Conservation (phyloP, 30 jellyfish, hydroid and myxozoan species). For the Catostylus mosaicus region DNA sequence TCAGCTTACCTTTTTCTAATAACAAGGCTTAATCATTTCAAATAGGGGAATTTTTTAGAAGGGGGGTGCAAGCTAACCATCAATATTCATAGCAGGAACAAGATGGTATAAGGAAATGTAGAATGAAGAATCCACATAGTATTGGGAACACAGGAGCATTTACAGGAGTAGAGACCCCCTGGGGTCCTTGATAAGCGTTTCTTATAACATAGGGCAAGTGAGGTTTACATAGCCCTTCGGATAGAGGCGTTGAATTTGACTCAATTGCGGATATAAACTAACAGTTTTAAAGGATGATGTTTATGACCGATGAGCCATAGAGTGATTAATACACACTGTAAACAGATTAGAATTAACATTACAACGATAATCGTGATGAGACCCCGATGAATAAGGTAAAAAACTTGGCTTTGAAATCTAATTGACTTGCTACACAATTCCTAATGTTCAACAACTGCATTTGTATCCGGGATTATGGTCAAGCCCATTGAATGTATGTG, state of each 20-base stretch:
- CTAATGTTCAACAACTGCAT: background rate
- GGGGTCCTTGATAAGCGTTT: background rate
- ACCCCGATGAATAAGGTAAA: background rate
- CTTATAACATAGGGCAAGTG: background rate
- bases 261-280: background rate
- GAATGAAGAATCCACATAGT: background rate
- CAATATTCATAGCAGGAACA: no score
- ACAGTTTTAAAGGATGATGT: background rate
- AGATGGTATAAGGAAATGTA: background rate
- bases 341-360: slow-evolving; percentile 19
- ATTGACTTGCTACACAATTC: background rate
- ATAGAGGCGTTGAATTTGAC: background rate
- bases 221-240: background rate
- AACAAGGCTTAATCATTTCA: no score
- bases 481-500: background rate
- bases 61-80: no score
- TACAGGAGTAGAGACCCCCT: background rate
- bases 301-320: slow-evolving; percentile 1
- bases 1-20: no score
- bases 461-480: background rate
- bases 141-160: no score
- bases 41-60: no score
- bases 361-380: slow-evolving; percentile 9
- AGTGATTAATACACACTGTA: slow-evolving; percentile 2
- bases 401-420: background rate